phyloP scores from a whole-genome alignment of 2,797 vertebrate species.

The Phalloptychus januarius region DNA sequence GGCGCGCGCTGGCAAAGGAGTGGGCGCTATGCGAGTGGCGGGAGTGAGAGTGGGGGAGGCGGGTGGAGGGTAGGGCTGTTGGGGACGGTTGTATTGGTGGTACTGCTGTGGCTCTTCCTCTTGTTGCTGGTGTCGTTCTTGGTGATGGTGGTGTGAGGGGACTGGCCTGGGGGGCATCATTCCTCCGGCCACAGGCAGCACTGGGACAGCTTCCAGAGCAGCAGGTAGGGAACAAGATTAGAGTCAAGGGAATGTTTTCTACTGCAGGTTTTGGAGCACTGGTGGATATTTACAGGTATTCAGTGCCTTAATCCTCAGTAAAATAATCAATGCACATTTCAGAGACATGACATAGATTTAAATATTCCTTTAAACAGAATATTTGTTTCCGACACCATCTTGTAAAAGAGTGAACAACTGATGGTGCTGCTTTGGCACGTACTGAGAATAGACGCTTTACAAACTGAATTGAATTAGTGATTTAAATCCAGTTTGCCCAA shows the following conservation, averaged over 20 bases:
- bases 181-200: conserved; percentile 83
- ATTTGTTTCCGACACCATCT: neutral
- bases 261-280: conserved; percentile 1
- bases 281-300: neutral
- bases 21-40: conserved; percentile 32
- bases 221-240: conserved; percentile 44
- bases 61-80: conserved; percentile 37
- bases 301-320: neutral
- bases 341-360: neutral
- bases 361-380: neutral
- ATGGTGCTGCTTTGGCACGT: neutral
- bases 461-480: neutral
- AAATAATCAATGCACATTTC: neutral
- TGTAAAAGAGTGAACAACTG: neutral
- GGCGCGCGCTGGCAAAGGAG: conserved; percentile 13
- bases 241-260: conserved; percentile 13
- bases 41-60: conserved; percentile 23
- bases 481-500: neutral
- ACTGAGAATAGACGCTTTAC: neutral
- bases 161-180: conserved; percentile 83
- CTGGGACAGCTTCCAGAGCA: conserved; percentile 79
- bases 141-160: conserved; percentile 73
- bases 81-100: conserved; percentile 71
- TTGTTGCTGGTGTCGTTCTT: conserved; percentile 58
- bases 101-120: conserved; percentile 42